phyloP scores from a whole-genome alignment of 2,797 vertebrate genomes.

The Nasua narica region DNA sequence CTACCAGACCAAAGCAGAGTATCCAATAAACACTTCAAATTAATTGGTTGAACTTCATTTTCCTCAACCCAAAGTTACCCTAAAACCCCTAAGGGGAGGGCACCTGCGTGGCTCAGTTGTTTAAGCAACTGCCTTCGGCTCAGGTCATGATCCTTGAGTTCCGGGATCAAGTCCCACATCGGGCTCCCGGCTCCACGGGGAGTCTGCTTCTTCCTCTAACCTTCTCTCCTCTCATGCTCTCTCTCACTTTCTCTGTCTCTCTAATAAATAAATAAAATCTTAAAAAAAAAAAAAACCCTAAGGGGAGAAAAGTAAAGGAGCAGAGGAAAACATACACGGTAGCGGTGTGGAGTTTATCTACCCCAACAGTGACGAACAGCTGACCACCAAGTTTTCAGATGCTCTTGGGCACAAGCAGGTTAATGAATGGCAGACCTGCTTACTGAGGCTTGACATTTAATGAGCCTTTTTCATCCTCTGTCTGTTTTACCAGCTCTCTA shows the following conservation, averaged over 20 bases:
- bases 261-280: too few species aligned
- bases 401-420: background rate
- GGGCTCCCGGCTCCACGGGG: too few species aligned
- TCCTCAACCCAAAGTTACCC: background rate
- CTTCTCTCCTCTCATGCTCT: too few species aligned
- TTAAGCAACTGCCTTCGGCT: too few species aligned
- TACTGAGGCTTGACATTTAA: background rate
- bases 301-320: background rate
- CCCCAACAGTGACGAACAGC: too few species aligned
- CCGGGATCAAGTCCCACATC: too few species aligned
- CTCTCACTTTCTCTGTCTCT: too few species aligned
- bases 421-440: background rate
- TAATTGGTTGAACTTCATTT: slow-evolving; percentile 2
- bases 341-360: background rate
- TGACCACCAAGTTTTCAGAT: background rate
- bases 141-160: too few species aligned
- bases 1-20: background rate
- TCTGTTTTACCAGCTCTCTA: background rate
- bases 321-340: background rate
- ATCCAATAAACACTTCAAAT: background rate
- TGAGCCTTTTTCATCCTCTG: background rate
- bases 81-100: background rate
- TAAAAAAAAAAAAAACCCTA: too few species aligned
- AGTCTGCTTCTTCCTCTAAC: too few species aligned
- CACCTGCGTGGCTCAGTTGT: too few species aligned